These are phyloP conservation scores for Epizoanthus fatuus DNA, from an alignment of 92 coral and sea anemone genomes.

Conservation along the genomic window DNA sequence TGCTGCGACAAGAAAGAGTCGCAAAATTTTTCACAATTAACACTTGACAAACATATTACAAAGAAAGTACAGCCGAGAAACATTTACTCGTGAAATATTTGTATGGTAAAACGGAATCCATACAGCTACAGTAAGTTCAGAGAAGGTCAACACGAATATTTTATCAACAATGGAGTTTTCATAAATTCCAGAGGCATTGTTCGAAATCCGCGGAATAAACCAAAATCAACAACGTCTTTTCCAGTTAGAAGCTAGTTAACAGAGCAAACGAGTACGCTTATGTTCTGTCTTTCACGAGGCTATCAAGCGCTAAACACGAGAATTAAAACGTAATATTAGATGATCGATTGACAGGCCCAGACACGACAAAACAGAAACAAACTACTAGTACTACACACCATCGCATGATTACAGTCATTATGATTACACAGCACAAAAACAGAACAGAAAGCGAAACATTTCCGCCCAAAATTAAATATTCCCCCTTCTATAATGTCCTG, in stretches of 20 bases:
- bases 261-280: neutral
- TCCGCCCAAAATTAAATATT: constrained; percentile 22
- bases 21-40: neutral
- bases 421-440: constrained; percentile 7
- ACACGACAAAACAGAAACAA: constrained; percentile 40
- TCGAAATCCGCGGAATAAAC: constrained; percentile 14
- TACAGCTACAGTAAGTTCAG: neutral
- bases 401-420: constrained; percentile 17
- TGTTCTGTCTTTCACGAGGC: constrained; percentile 15
- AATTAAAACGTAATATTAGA: constrained; percentile 2
- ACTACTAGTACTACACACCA: constrained; percentile 37
- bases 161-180: constrained; percentile 47
- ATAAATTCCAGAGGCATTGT: constrained; percentile 44
- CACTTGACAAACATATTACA: neutral
- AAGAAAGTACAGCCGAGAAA: neutral
- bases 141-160: constrained; percentile 29
- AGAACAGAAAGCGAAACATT: constrained; percentile 39
- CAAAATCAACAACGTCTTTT: neutral
- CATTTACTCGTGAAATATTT: neutral
- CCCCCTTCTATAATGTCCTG: constrained; percentile 15
- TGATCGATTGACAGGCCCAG: constrained; percentile 40
- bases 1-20: neutral
- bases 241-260: neutral
- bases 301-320: constrained; percentile 23
- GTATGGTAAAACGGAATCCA: neutral